Evolutionary conservation across 2,113 vertebrate genomes (phyloP), one percentile per base, ranked within the genome.

Genomic region (Gymnarchus niloticus): DNA sequence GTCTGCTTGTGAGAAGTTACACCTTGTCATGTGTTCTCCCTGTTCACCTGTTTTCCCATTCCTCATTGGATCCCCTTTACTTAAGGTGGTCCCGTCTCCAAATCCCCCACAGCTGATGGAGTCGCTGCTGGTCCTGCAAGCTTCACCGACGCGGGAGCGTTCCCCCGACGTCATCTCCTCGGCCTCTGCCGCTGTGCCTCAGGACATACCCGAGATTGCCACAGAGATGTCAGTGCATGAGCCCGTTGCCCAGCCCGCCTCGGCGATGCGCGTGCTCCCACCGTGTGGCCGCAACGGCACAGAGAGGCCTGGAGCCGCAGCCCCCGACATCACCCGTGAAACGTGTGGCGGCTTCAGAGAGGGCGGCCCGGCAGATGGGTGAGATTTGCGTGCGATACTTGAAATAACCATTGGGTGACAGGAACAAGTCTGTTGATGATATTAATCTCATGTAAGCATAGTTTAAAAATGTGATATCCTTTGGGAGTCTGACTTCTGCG

Each of bases 101-200:
- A 95, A 92, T 83, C 89, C 95, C 51, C 91, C 95, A 56, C 92
- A 97, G 2, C 90, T 92, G 0, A 90, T 97, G 83, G 98, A 98
- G 83, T 94, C 96, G 2, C 94, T 98, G 87, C 93, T 97, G 85
- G 92, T 96, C 5, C 93, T 95, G 0, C 95, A 98, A 91, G 93
- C 96, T 9, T 99, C 98, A 19, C 98, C 98, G 0, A 99, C 97
- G 23, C 94, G 97, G 0, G 96, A 97, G 37, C 97, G 98, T 61
- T 99, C 98, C 0, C 98, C 98, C 0, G 98, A 99, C 0, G 98
- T 99, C 88, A 99, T 99, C 90, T 99, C 98, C 69, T 99, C 98
- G 0, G 98, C 98, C 84, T 99, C 98, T 82, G 98, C 98, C 0
- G 97, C 95, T 89, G 93, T 99, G 92, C 97, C 98, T 37, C 97